Conservation (phyloP, 53 echinoderm and acorn worm genomes). For the Arbacia lixula region DNA sequence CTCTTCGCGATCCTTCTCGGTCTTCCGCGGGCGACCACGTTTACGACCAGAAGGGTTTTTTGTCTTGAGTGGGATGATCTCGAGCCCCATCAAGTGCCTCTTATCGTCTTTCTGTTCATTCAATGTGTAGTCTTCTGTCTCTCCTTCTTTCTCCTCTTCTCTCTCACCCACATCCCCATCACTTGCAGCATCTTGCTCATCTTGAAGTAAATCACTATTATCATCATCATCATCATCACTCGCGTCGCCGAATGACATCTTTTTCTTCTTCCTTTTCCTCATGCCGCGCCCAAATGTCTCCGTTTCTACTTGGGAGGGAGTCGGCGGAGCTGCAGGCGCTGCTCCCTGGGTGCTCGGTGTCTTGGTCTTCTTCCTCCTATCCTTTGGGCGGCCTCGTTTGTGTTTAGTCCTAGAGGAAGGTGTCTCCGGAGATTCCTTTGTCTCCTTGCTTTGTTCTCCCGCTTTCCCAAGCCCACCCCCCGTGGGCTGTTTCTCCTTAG, state of each 20-base stretch:
- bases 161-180: slow-evolving; percentile 47
- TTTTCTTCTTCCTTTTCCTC: slow-evolving; percentile 43
- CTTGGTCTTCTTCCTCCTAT: slow-evolving; percentile 20
- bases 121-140: neutral
- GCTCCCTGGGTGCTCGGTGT: neutral
- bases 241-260: neutral
- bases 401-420: neutral
- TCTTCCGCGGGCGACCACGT: slow-evolving; percentile 5
- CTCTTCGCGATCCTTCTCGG: neutral
- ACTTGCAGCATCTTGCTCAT: slow-evolving; percentile 22
- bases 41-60: neutral
- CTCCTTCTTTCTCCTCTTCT: slow-evolving; percentile 1
- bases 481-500: neutral
- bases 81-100: neutral
- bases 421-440: neutral
- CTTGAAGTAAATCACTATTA: too few species aligned
- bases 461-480: neutral
- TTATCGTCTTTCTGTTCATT: neutral
- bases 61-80: slow-evolving; percentile 15
- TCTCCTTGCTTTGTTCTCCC: neutral
- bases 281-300: slow-evolving; percentile 15
- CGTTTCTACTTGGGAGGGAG: neutral
- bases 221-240: neutral
- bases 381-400: slow-evolving; percentile 40
- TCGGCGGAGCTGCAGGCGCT: neutral